Conservation (phyloP, 2,888 invertebrate species). For the Calliscelio sp. region DNA sequence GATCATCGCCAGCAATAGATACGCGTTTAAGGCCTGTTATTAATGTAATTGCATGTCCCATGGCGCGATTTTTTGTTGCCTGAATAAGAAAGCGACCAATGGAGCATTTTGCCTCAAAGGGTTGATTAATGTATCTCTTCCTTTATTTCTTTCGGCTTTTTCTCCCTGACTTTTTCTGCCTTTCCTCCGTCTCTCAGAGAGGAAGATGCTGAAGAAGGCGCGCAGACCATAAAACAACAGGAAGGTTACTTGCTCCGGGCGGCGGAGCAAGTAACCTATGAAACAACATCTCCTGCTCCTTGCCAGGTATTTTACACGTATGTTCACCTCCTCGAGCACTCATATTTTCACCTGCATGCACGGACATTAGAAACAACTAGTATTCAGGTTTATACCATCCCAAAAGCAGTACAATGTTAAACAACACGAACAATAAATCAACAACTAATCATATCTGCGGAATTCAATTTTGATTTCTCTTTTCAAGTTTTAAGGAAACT, state of each 20-base stretch:
- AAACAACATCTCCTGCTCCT: constrained; percentile 80
- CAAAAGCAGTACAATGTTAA: constrained; percentile 19
- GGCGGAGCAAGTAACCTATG: constrained; percentile 81
- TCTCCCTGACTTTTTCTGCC: constrained; percentile 53
- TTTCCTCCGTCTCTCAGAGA: constrained; percentile 41
- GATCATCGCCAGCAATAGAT: constrained; percentile 5
- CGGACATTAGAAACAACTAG: constrained; percentile 28
- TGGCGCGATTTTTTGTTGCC: constrained; percentile 43
- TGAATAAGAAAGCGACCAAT: constrained; percentile 57
- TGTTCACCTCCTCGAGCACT: constrained; percentile 77
- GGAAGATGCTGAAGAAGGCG: constrained; percentile 80
- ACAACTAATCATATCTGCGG: neutral
- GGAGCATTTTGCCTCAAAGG: constrained; percentile 70
- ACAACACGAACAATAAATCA: neutral
- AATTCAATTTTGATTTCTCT: neutral
- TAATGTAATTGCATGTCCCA: constrained; percentile 68
- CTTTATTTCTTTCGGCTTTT: constrained; percentile 61
- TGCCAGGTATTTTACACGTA: constrained; percentile 78
- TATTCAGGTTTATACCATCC: constrained; percentile 17
- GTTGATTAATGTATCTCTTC: constrained; percentile 71
- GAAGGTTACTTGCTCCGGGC: constrained; percentile 85
- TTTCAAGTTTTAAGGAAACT: constrained; percentile 74
- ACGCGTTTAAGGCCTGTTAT: constrained; percentile 46
- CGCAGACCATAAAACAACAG: constrained; percentile 84
- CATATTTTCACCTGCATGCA: constrained; percentile 80